phyloP scores from a whole-genome alignment of 2,797 vertebrate species.

The Pogonophryne albipinna region DNA sequence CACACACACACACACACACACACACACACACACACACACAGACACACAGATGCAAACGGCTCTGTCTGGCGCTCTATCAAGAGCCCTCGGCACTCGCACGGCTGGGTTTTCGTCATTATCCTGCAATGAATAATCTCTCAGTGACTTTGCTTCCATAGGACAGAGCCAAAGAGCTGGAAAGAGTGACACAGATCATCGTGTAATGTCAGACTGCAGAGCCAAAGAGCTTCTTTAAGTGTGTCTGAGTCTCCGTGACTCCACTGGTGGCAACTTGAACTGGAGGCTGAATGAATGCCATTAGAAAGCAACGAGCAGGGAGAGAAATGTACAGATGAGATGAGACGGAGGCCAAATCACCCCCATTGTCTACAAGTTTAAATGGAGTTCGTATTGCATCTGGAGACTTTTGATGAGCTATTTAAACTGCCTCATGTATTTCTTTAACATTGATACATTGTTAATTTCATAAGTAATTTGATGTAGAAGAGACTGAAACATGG shows the following conservation, averaged over 20 bases:
- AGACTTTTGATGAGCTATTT: background rate
- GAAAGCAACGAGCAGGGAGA: slow-evolving; percentile 16
- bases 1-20: too few relatives aligned
- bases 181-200: slow-evolving; percentile 45
- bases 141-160: slow-evolving; percentile 47
- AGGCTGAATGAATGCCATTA: slow-evolving; percentile 20
- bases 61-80: slow-evolving; percentile 67
- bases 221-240: slow-evolving; percentile 47
- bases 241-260: slow-evolving; percentile 43
- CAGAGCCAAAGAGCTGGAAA: slow-evolving; percentile 53
- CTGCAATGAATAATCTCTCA: slow-evolving; percentile 66
- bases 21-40: background rate
- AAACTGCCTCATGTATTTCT: background rate
- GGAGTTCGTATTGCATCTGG: background rate
- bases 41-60: slow-evolving; percentile 45
- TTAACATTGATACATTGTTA: background rate
- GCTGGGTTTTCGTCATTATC: slow-evolving; percentile 62
- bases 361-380: slow-evolving; percentile 6
- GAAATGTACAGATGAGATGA: slow-evolving; percentile 10
- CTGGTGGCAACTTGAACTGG: slow-evolving; percentile 25
- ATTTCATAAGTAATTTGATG: too few relatives aligned
- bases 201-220: slow-evolving; percentile 55
- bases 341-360: slow-evolving; percentile 6
- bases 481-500: background rate
- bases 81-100: slow-evolving; percentile 58